Evolutionary conservation across 2,888 invertebrate genomes (phyloP).

Genomic region (Aphidius colemani): DNA sequence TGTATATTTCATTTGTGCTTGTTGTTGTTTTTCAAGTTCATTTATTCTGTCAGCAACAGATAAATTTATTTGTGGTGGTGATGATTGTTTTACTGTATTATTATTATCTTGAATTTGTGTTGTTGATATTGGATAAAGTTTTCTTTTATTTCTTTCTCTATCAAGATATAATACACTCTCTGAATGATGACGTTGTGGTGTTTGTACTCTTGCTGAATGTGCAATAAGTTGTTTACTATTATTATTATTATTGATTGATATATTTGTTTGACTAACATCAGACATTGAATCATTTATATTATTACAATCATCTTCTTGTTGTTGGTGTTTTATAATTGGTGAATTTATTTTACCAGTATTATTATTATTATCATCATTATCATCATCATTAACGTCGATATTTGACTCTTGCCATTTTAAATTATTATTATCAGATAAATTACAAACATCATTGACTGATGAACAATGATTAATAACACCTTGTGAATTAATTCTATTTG

Average conservation of each 20-base stretch:
- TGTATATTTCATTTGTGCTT: conserved; percentile 64
- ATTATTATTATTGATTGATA: conserved; percentile 41
- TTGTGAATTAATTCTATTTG: conserved; percentile 36
- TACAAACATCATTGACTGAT: conserved; percentile 40
- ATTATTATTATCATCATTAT: conserved; percentile 3
- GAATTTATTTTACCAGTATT: background rate
- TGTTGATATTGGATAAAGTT: conserved; percentile 73
- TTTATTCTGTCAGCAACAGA: conserved; percentile 65
- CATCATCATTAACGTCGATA: conserved; percentile 39
- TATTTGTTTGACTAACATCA: conserved; percentile 49
- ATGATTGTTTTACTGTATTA: conserved; percentile 42
- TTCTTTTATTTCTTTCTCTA: conserved; percentile 63
- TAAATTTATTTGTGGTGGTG: conserved; percentile 49
- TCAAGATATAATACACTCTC: conserved; percentile 76
- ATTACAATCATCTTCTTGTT: conserved; percentile 42
- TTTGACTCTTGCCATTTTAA: conserved; percentile 50
- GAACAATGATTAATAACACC: conserved; percentile 44
- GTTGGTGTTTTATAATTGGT: background rate
- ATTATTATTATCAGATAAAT: conserved; percentile 38
- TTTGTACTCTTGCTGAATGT: conserved; percentile 77
- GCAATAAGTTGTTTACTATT: conserved; percentile 68
- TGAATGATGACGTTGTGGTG: conserved; percentile 78
- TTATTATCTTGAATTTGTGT: conserved; percentile 62
- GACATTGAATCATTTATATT: conserved; percentile 51
- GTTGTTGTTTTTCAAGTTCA: conserved; percentile 60